These are phyloP conservation scores for Dynastes grantii DNA, from an alignment of 2,888 invertebrate genomes.

Conservation along the genomic window DNA sequence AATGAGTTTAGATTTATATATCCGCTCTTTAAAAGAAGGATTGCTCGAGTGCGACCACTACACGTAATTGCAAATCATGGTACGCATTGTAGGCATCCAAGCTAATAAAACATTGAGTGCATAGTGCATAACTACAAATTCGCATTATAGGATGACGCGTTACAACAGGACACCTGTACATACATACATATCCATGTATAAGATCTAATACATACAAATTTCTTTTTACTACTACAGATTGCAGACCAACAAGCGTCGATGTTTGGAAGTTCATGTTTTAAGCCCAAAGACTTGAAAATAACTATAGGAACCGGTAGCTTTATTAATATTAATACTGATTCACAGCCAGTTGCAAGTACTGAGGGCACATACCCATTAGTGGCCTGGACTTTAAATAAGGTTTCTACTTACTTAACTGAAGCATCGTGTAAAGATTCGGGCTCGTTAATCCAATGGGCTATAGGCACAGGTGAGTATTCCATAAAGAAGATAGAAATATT, in stretches of 20 bases:
- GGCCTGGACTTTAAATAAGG: constrained; percentile 83
- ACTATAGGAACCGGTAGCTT: constrained; percentile 96
- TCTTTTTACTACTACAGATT: constrained; percentile 72
- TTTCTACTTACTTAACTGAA: constrained; percentile 85
- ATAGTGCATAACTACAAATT: too few relatives aligned
- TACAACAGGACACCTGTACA: too few relatives aligned
- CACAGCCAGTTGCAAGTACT: constrained; percentile 83
- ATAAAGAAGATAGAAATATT: too few relatives aligned
- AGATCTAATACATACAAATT: too few relatives aligned
- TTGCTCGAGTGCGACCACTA: too few relatives aligned
- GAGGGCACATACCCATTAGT: constrained; percentile 93
- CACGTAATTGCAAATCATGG: too few relatives aligned
- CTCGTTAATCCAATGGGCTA: constrained; percentile 89
- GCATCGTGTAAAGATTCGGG: constrained; percentile 93
- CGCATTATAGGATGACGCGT: too few relatives aligned
- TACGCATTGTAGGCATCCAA: too few relatives aligned
- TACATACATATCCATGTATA: too few relatives aligned
- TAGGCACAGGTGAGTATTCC: constrained; percentile 75
- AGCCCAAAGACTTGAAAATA: constrained; percentile 85
- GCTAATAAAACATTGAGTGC: too few relatives aligned
- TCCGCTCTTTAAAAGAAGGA: too few relatives aligned
- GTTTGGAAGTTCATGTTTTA: constrained; percentile 89
- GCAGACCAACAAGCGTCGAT: constrained; percentile 93
- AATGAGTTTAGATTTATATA: too few relatives aligned
- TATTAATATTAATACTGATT: constrained; percentile 87